Base-by-base conservation (phyloP, 2,888 invertebrate species). In the Sisyra nigra region DNA sequence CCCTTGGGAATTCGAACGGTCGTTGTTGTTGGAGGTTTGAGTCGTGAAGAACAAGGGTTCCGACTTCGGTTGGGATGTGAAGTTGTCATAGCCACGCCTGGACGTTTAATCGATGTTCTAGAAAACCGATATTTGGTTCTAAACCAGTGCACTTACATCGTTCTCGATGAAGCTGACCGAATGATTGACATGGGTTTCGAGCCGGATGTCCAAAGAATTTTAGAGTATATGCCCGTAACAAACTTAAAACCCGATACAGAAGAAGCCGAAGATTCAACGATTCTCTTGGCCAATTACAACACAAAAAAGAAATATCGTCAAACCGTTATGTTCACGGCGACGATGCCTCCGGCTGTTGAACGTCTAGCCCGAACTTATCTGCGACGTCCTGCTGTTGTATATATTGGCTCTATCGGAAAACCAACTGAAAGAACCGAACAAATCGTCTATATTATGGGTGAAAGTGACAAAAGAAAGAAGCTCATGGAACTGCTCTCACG, bases 181-280 rank as follows among this genome's bases (percentile, higher is more conserved):
- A 99, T 99, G 98, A 94, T 99, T 63, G 97, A 99, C 71, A 96
- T 99, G 89, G 97, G 97, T 59, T 99, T 99, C 59, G 98, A 99
- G 62, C 91, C 94, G 34, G 88, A 89, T 56, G 97, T 99, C 0
- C 94, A 97, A 57, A 92, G 91, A 61, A 97, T 99, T 62, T 69
- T 99, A 29, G 94, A 94, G 55, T 93, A 83, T 60, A 89, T 99
- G 84, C 98, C 98, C 0, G 97, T 96, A 0, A 81, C 94, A 1
- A 99, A 99, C 65, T 71, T 92, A 45, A 99, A 99, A 61, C 98
- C 98, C 0, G 98, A 99, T 57, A 80, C 85, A 0, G 98, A 99
- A 53, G 97, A 96, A 52, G 97, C 97, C 1, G 98, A 99, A 66
- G 93, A 97, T 62, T 88, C 88, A 44, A 74, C 76, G 36, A 80